Evolutionary conservation across 37 sponge, comb jelly and placozoan genomes (phyloP).

Genomic region (Diacarnus erythraeanus): DNA sequence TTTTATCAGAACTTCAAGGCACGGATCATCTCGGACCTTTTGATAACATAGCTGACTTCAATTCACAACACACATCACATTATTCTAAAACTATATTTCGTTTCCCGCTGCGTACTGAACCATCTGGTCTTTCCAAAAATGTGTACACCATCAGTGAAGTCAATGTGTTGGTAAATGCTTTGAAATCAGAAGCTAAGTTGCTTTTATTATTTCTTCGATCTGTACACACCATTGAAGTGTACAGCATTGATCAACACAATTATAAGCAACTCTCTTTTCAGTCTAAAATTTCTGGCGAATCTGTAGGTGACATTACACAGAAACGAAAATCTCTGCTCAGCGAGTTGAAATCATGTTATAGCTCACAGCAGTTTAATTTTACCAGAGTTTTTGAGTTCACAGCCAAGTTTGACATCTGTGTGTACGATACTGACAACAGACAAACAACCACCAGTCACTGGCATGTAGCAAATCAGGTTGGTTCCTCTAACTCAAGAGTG

Average conservation of each 20-base stretch:
- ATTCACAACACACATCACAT: neutral
- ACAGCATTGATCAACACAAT: conserved; percentile 8
- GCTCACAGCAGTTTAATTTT: neutral
- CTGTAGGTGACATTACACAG: neutral
- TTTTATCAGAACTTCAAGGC: neutral
- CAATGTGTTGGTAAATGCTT: conserved; percentile 8
- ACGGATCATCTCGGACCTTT: conserved; percentile 32
- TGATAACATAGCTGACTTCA: conserved; percentile 45
- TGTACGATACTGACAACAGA: neutral
- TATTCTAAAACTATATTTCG: conserved; percentile 69
- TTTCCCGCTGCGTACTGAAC: conserved; percentile 66
- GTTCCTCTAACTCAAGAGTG: neutral
- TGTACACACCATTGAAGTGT: conserved; percentile 44
- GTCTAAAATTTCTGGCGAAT: neutral
- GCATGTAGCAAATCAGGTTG: conserved; percentile 40
- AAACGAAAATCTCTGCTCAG: conserved; percentile 7
- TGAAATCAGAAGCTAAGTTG: conserved; percentile 39
- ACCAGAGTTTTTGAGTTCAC: neutral
- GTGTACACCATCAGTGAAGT: conserved; percentile 26
- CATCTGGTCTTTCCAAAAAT: conserved; percentile 38
- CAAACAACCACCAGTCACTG: neutral
- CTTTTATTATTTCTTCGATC: conserved; percentile 60
- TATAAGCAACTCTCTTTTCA: neutral
- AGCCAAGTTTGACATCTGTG: conserved; percentile 14
- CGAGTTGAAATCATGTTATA: neutral